phyloP scores from a whole-genome alignment of 2,797 vertebrate species.

The Chlorospingus semifuscus region DNA sequence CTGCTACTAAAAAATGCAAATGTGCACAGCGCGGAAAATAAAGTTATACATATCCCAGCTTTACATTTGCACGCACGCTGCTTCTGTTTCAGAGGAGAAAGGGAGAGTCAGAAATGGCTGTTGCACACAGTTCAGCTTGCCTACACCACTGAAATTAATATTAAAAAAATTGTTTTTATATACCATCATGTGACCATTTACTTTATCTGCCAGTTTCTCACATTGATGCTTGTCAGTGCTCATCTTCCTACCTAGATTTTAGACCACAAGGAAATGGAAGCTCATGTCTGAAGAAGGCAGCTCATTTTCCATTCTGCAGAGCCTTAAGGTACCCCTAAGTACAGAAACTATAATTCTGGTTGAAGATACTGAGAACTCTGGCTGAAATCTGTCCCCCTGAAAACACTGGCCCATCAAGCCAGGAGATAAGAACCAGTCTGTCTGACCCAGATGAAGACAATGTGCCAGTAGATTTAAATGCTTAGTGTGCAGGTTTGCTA shows the following conservation, averaged over 20 bases:
- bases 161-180: background rate
- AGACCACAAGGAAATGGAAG: background rate
- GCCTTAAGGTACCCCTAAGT: background rate
- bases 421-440: background rate
- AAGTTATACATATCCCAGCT: background rate
- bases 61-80: background rate
- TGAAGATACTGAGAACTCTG: background rate
- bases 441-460: background rate
- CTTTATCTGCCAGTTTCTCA: background rate
- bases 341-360: background rate
- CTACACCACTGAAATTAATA: background rate
- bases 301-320: background rate
- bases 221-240: background rate
- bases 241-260: background rate
- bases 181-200: background rate
- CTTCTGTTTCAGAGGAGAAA: background rate
- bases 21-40: background rate
- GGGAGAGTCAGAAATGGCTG: background rate
- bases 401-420: background rate
- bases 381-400: background rate
- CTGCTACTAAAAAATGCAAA: slow-evolving; percentile 43
- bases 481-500: background rate
- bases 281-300: accelerated
- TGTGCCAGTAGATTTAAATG: background rate
- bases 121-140: background rate